A percentile compares a stretch with the other conserved stretches of the same genome.
phyloP scores from a whole-genome alignment of 2,888 invertebrate genomes.

The Trachelus iudaicus region DNA sequence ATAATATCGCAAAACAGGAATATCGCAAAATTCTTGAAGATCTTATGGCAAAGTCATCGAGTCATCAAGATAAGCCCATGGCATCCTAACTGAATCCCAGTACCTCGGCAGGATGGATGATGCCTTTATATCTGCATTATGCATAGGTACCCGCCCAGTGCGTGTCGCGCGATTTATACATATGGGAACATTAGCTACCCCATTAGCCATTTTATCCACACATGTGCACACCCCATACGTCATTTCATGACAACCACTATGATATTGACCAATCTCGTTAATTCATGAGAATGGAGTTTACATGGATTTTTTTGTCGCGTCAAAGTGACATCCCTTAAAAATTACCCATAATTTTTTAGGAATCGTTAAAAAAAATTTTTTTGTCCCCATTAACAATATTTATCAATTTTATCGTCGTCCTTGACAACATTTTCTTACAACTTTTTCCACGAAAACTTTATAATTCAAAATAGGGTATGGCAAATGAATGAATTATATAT shows the following conservation, averaged over 20 bases:
- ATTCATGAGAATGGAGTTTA: neutral
- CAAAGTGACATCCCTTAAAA: neutral
- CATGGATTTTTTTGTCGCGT: neutral
- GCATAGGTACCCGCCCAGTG: conserved; percentile 55
- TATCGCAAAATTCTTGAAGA: neutral
- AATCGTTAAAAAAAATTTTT: neutral
- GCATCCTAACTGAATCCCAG: neutral
- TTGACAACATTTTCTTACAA: neutral
- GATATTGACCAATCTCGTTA: neutral
- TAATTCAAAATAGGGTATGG: neutral
- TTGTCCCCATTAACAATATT: neutral
- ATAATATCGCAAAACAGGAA: neutral
- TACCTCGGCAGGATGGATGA: conserved; percentile 39
- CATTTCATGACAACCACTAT: conserved; percentile 13
- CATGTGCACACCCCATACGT: conserved; percentile 26
- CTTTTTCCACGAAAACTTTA: neutral
- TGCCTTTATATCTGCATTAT: conserved; percentile 50
- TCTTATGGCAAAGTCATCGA: conserved; percentile 11
- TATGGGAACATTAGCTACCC: conserved; percentile 60
- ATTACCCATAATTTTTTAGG: neutral
- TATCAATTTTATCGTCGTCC: neutral
- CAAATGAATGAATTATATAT: neutral
- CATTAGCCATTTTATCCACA: conserved; percentile 59
- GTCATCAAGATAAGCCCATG: conserved; percentile 22
- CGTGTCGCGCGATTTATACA: conserved; percentile 53